Evolutionary conservation across 2,888 invertebrate species (phyloP).

Genomic region (Alsophila aescularia): DNA sequence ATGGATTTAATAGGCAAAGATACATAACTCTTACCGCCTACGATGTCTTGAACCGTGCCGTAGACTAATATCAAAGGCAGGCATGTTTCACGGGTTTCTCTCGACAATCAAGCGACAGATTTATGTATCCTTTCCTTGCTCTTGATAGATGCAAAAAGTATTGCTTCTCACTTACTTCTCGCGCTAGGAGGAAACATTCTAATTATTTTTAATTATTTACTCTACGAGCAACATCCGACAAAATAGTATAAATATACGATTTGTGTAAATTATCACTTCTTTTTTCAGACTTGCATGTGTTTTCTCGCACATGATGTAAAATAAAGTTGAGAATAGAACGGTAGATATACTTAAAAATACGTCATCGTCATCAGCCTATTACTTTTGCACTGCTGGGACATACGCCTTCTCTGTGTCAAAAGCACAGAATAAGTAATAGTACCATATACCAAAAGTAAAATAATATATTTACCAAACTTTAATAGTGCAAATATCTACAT

Average conservation of each 20-base stretch:
- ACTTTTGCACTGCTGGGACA: too few relatives aligned
- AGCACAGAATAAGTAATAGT: too few relatives aligned
- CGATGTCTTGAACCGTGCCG: slow-evolving; percentile 54
- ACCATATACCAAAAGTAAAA: too few relatives aligned
- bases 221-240: slow-evolving; percentile 6
- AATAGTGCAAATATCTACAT: too few relatives aligned
- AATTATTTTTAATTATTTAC: slow-evolving; percentile 12
- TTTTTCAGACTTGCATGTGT: too few relatives aligned
- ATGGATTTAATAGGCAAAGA: slow-evolving; percentile 34
- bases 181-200: slow-evolving; percentile 6
- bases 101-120: slow-evolving; percentile 65
- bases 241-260: slow-evolving; percentile 9
- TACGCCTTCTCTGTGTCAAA: too few relatives aligned
- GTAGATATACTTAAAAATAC: too few relatives aligned
- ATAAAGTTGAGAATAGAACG: too few relatives aligned
- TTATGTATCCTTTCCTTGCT: slow-evolving; percentile 63
- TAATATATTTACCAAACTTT: too few relatives aligned
- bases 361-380: too few relatives aligned
- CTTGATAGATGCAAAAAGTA: slow-evolving; percentile 49
- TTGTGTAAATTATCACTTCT: slow-evolving; percentile 4
- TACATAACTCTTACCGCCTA: slow-evolving; percentile 63
- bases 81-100: slow-evolving; percentile 68
- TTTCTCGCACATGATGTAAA: too few relatives aligned
- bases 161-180: slow-evolving; percentile 14
- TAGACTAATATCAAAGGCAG: slow-evolving; percentile 49